Percentiles rank a stretch among this genome's conserved stretches.
phyloP scores from a whole-genome alignment of 2,888 invertebrate species.

The Lithosia quadra region DNA sequence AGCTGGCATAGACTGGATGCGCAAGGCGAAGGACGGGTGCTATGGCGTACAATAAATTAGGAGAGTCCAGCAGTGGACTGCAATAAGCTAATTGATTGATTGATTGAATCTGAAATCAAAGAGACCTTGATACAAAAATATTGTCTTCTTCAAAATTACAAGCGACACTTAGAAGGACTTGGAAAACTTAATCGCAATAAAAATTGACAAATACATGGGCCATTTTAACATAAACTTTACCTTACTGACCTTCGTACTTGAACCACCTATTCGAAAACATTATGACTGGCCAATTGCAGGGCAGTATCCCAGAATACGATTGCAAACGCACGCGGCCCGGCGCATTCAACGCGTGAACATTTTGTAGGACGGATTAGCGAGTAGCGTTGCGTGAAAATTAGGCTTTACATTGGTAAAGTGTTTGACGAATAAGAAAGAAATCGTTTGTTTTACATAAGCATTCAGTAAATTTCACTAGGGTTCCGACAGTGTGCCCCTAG shows the following conservation, averaged over 20 bases:
- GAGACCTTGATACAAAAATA: neutral
- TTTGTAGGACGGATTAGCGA: slow-evolving; percentile 75
- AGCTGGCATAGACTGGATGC: no score
- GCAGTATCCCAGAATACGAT: slow-evolving; percentile 62
- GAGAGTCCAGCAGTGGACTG: no score
- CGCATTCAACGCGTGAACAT: slow-evolving; percentile 58
- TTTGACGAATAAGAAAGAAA: slow-evolving; percentile 78
- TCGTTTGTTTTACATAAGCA: slow-evolving; percentile 78
- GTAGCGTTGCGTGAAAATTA: slow-evolving; percentile 80
- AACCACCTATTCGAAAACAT: slow-evolving; percentile 47
- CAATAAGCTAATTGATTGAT: no score
- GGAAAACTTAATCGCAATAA: neutral
- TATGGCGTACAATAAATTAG: no score
- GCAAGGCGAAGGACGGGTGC: no score
- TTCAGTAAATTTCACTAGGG: slow-evolving; percentile 63
- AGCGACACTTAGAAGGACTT: neutral
- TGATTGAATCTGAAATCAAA: no score
- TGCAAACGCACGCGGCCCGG: slow-evolving; percentile 51
- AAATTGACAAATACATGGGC: neutral
- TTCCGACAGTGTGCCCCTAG: slow-evolving; percentile 66
- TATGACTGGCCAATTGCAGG: slow-evolving; percentile 43
- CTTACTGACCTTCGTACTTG: slow-evolving; percentile 50
- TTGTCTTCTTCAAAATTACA: neutral
- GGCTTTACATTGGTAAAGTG: slow-evolving; percentile 78
- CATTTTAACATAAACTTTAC: slow-evolving; percentile 26